A percentile compares a stretch with the other conserved stretches of the same genome.
These are phyloP conservation scores for Pangasianodon gigas DNA, from an alignment of 2,113 vertebrate genomes.

Conservation along the genomic window DNA sequence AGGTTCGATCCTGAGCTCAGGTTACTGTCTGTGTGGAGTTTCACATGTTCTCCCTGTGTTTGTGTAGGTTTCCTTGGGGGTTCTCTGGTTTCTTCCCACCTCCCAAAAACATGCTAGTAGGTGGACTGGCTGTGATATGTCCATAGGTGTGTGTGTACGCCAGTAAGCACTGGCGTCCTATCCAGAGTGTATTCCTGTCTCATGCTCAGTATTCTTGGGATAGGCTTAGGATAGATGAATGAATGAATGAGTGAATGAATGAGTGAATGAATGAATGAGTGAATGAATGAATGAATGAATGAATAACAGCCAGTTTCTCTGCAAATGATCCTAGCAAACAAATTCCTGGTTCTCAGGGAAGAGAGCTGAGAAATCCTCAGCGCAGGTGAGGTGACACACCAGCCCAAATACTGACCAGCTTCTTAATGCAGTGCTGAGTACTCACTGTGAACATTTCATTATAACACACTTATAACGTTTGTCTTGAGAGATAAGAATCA, in stretches of 20 bases:
- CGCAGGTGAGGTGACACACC: conserved; percentile 37
- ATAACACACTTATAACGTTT: neutral
- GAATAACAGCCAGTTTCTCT: neutral
- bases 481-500: neutral
- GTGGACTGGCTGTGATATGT: neutral
- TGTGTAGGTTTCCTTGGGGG: neutral
- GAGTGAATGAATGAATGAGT: neutral
- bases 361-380: neutral
- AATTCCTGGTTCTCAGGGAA: neutral
- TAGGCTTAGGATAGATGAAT: neutral
- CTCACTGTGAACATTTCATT: conserved; percentile 40
- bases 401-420: conserved; percentile 7
- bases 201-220: neutral
- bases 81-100: neutral
- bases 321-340: neutral
- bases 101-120: neutral
- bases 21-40: neutral
- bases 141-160: neutral
- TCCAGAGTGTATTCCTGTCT: neutral
- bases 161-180: neutral
- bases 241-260: neutral
- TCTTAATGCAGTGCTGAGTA: neutral
- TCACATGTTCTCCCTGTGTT: neutral
- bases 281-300: neutral
- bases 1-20: neutral